A percentile compares a stretch with the other conserved stretches of the same genome.
These are phyloP conservation scores for Globia sparganii DNA, from an alignment of 2,888 invertebrate genomes.

Conservation along the genomic window DNA sequence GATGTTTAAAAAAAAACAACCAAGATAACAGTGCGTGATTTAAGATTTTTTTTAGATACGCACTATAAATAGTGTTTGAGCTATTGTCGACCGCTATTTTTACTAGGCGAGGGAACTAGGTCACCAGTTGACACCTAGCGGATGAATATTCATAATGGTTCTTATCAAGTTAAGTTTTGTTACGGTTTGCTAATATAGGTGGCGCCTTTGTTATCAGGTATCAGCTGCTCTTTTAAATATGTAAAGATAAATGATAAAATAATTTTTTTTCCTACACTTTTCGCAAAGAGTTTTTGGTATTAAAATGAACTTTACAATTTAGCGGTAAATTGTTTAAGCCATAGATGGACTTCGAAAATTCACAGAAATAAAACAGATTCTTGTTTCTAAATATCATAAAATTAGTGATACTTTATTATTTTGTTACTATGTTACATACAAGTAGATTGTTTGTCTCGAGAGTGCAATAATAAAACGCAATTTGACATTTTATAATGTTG, in stretches of 20 bases:
- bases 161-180: slow-evolving; percentile 70
- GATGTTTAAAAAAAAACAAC: slow-evolving; percentile 73
- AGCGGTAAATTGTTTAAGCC: not conserved
- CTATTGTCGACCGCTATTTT: slow-evolving; percentile 89
- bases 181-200: slow-evolving; percentile 66
- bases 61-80: slow-evolving; percentile 89
- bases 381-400: not conserved
- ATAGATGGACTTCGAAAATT: not conserved
- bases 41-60: slow-evolving; percentile 84
- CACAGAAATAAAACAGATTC: not conserved
- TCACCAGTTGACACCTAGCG: slow-evolving; percentile 82
- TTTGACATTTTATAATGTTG: slow-evolving; percentile 35
- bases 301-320: not conserved
- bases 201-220: slow-evolving; percentile 62
- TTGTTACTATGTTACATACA: not conserved
- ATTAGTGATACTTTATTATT: not conserved
- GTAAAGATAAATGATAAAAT: not conserved
- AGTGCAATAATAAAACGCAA: slow-evolving; percentile 56
- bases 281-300: not conserved
- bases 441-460: not conserved
- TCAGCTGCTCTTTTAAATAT: slow-evolving; percentile 27
- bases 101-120: slow-evolving; percentile 87
- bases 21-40: slow-evolving; percentile 79
- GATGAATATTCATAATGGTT: slow-evolving; percentile 69
- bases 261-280: not conserved